These are phyloP conservation scores for Papilio gigon DNA, from an alignment of 2,888 invertebrate species.

Conservation along the genomic window DNA sequence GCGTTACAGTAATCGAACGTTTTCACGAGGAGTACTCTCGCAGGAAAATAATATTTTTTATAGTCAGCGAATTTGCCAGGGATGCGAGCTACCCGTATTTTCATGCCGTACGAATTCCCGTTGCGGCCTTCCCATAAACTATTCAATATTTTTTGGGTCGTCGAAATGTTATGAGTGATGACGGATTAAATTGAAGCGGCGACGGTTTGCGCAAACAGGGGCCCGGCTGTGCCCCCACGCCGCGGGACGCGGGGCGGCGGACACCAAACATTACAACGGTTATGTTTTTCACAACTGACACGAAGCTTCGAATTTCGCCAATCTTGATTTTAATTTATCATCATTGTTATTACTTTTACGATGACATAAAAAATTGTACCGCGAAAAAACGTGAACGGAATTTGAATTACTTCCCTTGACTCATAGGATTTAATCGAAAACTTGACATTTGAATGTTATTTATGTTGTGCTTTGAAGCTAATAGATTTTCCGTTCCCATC, in stretches of 20 bases:
- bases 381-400: neutral
- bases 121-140: conserved; percentile 33
- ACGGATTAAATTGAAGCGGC: conserved; percentile 35
- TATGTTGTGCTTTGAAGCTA: neutral
- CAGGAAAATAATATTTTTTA: conserved; percentile 31
- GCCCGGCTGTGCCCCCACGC: neutral
- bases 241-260: neutral
- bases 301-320: conserved; percentile 15
- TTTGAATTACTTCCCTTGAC: conserved; percentile 13
- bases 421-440: conserved; percentile 13
- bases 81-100: conserved; percentile 25
- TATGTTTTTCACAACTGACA: conserved; percentile 18
- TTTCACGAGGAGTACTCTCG: conserved; percentile 34
- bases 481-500: neutral
- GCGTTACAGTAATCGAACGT: conserved; percentile 5
- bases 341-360: conserved; percentile 24
- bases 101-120: conserved; percentile 27
- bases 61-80: conserved; percentile 22
- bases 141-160: conserved; percentile 38
- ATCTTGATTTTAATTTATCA: conserved; percentile 32
- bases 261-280: conserved; percentile 5
- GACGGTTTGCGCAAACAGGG: neutral
- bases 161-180: conserved; percentile 33
- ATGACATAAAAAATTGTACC: conserved; percentile 22
- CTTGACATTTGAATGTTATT: neutral